Evolutionary conservation across 35 echinoderm and acorn worm species (phyloP), one percentile per base, ranked within the genome.

Genomic region (Apostichopus parvimensis): DNA sequence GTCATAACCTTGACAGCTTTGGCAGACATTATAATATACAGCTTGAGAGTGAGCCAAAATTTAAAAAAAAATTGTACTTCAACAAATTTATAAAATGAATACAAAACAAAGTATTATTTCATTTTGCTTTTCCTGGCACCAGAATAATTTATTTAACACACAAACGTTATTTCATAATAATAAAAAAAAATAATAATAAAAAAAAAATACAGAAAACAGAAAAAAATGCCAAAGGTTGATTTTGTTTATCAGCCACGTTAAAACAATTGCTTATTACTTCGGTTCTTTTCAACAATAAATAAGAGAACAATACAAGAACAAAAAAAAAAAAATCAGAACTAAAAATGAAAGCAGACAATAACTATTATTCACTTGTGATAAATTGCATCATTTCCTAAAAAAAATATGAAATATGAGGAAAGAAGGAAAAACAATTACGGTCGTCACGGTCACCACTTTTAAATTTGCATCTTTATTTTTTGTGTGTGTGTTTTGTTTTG

Each of bases 91-190:
- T 45, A 45, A 45, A 45, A 45, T 45, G 34, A 45, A 45, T 45
- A 45, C 34, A 45, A 45, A 45, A 45, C 34, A 45, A 45, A 45
- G 2, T 45, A 45, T 45, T 45, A 61, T 61, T 61, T 84, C 55
- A 9, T 21, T 84, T 84, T 84, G 81, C 54, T 58, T 58, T 84
- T 84, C 81, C 81, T 84, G 81, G 81, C 81, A 84, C 81, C 81
- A 84, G 81, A 84, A 84, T 84, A 84, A 84, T 84, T 84, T 84
- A 84, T 82, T 84, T 84, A 84, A 84, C 81, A 84, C 81, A 84
- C 81, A 84, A 73, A 73, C 4, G 7, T 20, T 18, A 75, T 75
- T 14, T 75, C 71, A 75, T 20, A 7, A 20, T 68, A 14, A 18
- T 75, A 75, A 75, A 61, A 61, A 61, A 61, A 61, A 61, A 9